phyloP scores from a whole-genome alignment of 2,888 invertebrate genomes.

The Lissocephala sabroskyi region DNA sequence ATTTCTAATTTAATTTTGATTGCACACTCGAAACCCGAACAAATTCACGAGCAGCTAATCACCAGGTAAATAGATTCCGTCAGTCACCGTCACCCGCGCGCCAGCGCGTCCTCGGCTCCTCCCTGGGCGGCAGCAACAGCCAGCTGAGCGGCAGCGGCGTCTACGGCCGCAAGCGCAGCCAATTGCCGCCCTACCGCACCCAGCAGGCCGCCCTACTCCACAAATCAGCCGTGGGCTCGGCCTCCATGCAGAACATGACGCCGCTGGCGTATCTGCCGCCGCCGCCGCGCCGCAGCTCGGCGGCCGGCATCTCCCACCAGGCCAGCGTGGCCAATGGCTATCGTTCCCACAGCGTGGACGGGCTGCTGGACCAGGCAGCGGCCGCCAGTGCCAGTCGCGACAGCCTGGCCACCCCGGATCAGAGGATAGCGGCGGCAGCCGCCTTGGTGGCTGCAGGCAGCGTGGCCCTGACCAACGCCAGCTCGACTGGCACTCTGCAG shows the following conservation, averaged over 20 bases:
- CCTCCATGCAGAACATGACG: conserved; percentile 65
- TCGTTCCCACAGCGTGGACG: conserved; percentile 78
- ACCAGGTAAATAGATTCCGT: conserved; percentile 76
- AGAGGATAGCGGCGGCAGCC: conserved; percentile 63
- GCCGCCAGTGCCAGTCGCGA: conserved; percentile 34
- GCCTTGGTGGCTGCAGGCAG: conserved; percentile 65
- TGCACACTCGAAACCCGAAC: conserved; percentile 54
- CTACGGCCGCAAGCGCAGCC: conserved; percentile 63
- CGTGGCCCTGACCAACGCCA: conserved; percentile 64
- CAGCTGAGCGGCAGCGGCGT: conserved; percentile 53
- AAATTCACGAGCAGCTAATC: conserved; percentile 70
- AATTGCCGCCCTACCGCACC: conserved; percentile 67
- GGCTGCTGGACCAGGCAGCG: conserved; percentile 75
- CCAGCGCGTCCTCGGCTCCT: conserved; percentile 74
- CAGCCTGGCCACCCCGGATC: conserved; percentile 45
- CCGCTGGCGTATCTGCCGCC: conserved; percentile 59
- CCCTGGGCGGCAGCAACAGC: conserved; percentile 38
- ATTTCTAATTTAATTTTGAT: conserved; percentile 71
- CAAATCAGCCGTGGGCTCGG: conserved; percentile 39
- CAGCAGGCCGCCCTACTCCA: conserved; percentile 52
- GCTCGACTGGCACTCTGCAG: conserved; percentile 62
- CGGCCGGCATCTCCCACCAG: conserved; percentile 54
- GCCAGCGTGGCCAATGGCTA: conserved; percentile 63
- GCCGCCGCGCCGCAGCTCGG: conserved; percentile 67
- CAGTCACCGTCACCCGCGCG: conserved; percentile 79